These are phyloP conservation scores for Bambusicola thoracicus DNA, from an alignment of 2,113 vertebrate species.

Conservation along the genomic window DNA sequence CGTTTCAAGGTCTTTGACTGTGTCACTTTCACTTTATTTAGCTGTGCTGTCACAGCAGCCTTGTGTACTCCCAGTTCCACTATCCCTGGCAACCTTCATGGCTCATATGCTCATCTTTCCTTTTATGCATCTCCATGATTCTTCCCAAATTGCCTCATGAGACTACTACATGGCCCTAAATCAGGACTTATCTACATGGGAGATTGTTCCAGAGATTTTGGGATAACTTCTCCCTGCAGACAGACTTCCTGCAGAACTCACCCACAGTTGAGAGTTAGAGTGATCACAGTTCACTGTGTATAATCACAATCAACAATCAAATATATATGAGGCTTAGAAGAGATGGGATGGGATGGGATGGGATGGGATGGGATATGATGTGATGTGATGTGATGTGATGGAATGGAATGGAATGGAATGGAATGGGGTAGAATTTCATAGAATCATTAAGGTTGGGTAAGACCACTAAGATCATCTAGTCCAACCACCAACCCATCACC, in stretches of 20 bases:
- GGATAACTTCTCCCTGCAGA: neutral
- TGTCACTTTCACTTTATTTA: slow-evolving; percentile 47
- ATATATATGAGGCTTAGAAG: slow-evolving; percentile 4
- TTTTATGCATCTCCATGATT: neutral
- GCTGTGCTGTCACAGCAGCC: neutral
- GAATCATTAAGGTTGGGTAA: no score
- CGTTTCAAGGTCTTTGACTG: slow-evolving; percentile 48
- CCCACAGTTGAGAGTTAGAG: neutral
- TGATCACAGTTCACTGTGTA: neutral
- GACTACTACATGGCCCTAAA: neutral
- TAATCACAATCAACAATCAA: neutral
- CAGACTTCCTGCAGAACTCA: neutral
- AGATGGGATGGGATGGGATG: neutral
- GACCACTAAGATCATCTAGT: no score
- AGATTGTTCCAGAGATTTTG: neutral
- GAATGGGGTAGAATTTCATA: neutral
- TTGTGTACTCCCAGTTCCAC: neutral
- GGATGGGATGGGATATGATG: neutral
- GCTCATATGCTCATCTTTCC: neutral
- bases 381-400: neutral
- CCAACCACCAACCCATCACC: no score
- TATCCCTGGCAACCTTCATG: neutral
- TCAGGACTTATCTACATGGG: neutral
- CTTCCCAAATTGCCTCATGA: neutral
- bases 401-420: neutral